A percentile compares a stretch with the other conserved stretches of the same genome.
These are phyloP conservation scores for Atlantisia rogersi DNA, from an alignment of 2,113 vertebrate species.

Conservation along the genomic window DNA sequence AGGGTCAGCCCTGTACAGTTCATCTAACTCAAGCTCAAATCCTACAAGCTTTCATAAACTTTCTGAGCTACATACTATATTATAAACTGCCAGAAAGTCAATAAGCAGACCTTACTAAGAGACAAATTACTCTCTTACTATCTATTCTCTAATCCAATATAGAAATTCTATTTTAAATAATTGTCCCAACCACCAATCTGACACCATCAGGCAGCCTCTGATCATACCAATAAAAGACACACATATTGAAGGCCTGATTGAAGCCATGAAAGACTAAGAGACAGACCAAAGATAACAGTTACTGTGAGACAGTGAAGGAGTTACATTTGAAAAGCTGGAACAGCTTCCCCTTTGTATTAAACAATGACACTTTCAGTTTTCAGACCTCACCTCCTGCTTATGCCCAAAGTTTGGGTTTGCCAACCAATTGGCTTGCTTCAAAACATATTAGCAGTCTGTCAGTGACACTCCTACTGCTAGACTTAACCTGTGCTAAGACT, in stretches of 20 bases:
- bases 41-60: neutral
- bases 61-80: neutral
- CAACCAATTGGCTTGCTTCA: neutral
- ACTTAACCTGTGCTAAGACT: neutral
- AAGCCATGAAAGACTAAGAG: neutral
- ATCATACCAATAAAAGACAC: neutral
- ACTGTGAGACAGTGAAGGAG: neutral
- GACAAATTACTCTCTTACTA: neutral
- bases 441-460: neutral
- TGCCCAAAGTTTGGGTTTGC: neutral
- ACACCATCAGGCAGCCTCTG: neutral
- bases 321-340: neutral
- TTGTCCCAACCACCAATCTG: neutral
- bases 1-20: neutral
- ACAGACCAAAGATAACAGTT: neutral
- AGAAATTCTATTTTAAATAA: neutral
- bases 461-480: neutral
- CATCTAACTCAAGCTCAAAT: neutral
- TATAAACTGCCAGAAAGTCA: neutral
- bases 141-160: neutral
- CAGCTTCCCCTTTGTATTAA: neutral
- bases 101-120: neutral
- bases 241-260: neutral
- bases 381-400: neutral
- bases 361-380: neutral